These are phyloP conservation scores for Electrophaes corylata DNA, from an alignment of 2,888 invertebrate species.

Conservation along the genomic window DNA sequence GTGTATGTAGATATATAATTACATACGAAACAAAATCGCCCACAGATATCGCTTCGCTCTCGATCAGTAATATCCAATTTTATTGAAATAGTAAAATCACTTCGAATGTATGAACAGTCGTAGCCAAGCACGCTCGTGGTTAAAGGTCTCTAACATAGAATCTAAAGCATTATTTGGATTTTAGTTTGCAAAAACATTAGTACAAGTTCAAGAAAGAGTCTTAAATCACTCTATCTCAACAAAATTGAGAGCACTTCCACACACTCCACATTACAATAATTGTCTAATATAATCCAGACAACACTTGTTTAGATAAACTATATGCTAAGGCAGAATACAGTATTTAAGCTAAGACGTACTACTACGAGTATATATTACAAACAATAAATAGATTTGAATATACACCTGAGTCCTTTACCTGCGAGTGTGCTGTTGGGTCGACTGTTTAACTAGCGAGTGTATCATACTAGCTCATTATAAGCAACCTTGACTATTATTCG, in stretches of 20 bases:
- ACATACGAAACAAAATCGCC: no score
- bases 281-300: no score
- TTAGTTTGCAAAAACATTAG: neutral
- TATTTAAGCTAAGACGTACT: no score
- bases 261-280: no score
- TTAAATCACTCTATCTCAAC: no score
- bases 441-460: neutral
- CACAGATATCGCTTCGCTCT: no score
- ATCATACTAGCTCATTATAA: neutral
- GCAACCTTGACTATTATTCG: neutral
- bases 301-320: no score
- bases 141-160: neutral
- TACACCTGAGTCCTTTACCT: neutral
- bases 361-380: no score
- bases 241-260: no score
- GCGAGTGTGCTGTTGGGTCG: neutral
- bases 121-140: neutral
- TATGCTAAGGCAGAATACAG: no score
- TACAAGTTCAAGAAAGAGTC: no score
- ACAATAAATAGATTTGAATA: neutral
- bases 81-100: constrained; percentile 4
- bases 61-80: neutral
- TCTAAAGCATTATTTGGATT: neutral
- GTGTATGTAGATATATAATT: no score
- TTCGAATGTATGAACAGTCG: neutral